Percentiles rank a stretch among this genome's conserved stretches.
Conservation (phyloP, 1,140 invertebrate genomes). For the Apis cerana region DNA sequence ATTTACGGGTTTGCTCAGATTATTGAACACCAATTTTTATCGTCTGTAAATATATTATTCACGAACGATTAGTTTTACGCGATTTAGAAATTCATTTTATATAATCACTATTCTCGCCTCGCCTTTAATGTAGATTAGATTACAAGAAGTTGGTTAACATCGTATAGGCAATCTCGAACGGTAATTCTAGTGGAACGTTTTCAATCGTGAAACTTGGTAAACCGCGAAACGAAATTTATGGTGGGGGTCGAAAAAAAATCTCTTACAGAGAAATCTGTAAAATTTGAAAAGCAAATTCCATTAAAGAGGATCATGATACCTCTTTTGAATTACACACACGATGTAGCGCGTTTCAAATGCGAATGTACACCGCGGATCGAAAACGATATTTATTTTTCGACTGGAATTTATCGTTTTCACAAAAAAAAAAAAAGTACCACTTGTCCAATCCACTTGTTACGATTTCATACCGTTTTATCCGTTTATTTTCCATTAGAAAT, state of each 20-base stretch:
- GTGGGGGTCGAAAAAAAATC: too few species aligned
- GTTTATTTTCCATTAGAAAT: background rate
- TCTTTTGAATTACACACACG: constrained; percentile 13
- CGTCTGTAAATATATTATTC: too few species aligned
- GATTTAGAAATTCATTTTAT: too few species aligned
- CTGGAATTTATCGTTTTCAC: constrained; percentile 7
- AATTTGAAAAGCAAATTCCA: background rate
- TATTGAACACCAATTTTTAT: too few species aligned
- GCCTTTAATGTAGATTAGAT: too few species aligned
- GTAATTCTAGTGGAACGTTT: background rate
- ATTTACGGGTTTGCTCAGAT: too few species aligned
- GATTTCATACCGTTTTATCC: constrained; percentile 25
- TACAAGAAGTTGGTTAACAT: too few species aligned
- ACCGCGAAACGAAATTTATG: background rate
- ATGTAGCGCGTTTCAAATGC: constrained; percentile 3
- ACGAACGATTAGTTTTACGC: too few species aligned
- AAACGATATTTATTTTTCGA: constrained; percentile 32
- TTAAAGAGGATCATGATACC: constrained; percentile 8
- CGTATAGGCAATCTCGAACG: too few species aligned
- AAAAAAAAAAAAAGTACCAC: background rate
- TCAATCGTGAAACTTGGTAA: background rate
- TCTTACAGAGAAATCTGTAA: background rate
- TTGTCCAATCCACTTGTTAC: constrained; percentile 8
- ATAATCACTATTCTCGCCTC: too few species aligned
- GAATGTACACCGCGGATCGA: constrained; percentile 17